These are phyloP conservation scores for Nycteola revayana DNA, from an alignment of 2,888 invertebrate genomes.

Conservation along the genomic window DNA sequence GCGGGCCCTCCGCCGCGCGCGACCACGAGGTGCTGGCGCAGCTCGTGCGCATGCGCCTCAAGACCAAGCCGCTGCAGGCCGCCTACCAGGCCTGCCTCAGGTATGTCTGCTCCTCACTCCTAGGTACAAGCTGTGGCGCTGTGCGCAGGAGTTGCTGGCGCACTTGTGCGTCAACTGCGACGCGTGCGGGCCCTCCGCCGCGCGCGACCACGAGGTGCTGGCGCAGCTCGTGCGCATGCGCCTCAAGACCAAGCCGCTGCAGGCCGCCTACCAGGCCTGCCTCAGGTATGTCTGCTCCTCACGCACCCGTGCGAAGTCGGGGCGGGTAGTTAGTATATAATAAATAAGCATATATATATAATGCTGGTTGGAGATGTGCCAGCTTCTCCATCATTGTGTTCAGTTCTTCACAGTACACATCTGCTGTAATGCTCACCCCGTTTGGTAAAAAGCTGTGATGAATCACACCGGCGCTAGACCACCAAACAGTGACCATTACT, in stretches of 20 bases:
- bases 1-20: constrained; percentile 80
- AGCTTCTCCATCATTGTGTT: no score
- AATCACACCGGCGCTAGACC: no score
- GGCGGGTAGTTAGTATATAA: no score
- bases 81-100: constrained; percentile 93
- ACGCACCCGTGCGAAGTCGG: no score
- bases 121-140: constrained; percentile 94
- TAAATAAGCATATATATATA: no score
- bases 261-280: constrained; percentile 93
- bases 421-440: no score
- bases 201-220: constrained; percentile 88
- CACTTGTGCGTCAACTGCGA: constrained; percentile 85
- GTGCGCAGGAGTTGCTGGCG: constrained; percentile 83
- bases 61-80: constrained; percentile 95
- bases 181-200: constrained; percentile 82
- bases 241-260: constrained; percentile 95
- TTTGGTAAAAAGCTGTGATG: no score
- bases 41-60: constrained; percentile 94
- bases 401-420: no score
- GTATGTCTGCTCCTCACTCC: no score
- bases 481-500: no score
- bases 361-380: no score
- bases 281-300: no score
- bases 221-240: constrained; percentile 94
- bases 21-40: constrained; percentile 91